phyloP scores from a whole-genome alignment of 2,888 invertebrate genomes.

The Melanostoma mellinum region DNA sequence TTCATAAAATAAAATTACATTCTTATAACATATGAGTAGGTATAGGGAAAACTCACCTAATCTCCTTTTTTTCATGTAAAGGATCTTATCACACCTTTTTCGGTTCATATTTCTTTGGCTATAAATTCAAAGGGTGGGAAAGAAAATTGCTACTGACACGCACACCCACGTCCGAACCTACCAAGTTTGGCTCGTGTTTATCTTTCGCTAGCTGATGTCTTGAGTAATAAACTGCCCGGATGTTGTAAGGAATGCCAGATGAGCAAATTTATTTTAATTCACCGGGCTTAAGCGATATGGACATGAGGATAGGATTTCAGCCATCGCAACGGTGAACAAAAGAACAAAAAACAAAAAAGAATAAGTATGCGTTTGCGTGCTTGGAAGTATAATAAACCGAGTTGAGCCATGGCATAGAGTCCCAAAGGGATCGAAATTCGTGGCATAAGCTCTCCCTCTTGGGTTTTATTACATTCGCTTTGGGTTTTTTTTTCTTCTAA shows the following conservation, averaged over 20 bases:
- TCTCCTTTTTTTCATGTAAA: conserved; percentile 18
- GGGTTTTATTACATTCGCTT: conserved; percentile 30
- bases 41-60: conserved; percentile 38
- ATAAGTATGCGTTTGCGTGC: conserved; percentile 31
- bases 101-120: conserved; percentile 21
- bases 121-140: conserved; percentile 8
- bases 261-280: conserved; percentile 59
- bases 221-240: conserved; percentile 35
- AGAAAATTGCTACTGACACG: conserved; percentile 27
- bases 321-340: background rate
- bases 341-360: background rate
- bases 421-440: conserved; percentile 38
- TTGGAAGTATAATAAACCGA: conserved; percentile 20
- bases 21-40: conserved; percentile 27
- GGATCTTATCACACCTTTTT: conserved; percentile 52
- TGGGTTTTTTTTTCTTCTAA: conserved; percentile 17
- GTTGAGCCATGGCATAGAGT: background rate
- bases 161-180: background rate
- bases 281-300: conserved; percentile 22
- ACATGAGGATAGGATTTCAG: conserved; percentile 27
- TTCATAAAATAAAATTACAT: conserved; percentile 37
- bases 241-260: conserved; percentile 39
- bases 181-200: conserved; percentile 3
- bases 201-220: conserved; percentile 38
- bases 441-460: conserved; percentile 13